phyloP scores from a whole-genome alignment of 2,113 vertebrate genomes.

The Canis aureus region DNA sequence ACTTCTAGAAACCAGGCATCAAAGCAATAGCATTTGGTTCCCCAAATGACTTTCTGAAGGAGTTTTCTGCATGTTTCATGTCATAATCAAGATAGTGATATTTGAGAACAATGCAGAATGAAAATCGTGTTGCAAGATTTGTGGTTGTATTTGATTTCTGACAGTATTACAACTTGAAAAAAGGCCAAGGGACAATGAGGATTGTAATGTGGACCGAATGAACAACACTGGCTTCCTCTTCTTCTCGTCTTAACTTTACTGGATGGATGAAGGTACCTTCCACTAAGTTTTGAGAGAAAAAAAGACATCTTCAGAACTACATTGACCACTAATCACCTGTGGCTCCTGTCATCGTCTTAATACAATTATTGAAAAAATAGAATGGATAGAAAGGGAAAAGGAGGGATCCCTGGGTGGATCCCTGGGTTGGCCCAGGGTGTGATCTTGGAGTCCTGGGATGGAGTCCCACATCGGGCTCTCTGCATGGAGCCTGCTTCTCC shows the following conservation, averaged over 20 bases:
- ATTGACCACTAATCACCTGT: not conserved
- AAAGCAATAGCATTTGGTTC: not conserved
- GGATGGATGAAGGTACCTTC: not conserved
- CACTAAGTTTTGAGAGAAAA: not conserved
- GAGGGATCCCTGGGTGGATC: too few relatives aligned
- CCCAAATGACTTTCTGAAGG: not conserved
- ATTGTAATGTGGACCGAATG: not conserved
- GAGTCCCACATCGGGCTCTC: too few relatives aligned
- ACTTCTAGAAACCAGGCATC: not conserved
- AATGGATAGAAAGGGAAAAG: not conserved
- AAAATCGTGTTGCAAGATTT: not conserved
- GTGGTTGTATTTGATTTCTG: not conserved
- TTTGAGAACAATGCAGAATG: constrained; percentile 5
- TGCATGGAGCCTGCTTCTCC: too few relatives aligned
- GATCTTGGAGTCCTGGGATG: too few relatives aligned
- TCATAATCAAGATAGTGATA: not conserved
- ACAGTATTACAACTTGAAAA: not conserved
- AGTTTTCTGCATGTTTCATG: not conserved
- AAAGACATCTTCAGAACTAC: not conserved
- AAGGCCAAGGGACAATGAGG: not conserved
- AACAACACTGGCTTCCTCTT: not conserved
- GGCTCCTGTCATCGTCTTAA: not conserved
- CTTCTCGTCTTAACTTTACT: not conserved
- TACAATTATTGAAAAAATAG: not conserved
- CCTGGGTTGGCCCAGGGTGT: too few relatives aligned